Base-by-base conservation (phyloP, 2,113 vertebrate species). In the Dipodomys spectabilis region DNA sequence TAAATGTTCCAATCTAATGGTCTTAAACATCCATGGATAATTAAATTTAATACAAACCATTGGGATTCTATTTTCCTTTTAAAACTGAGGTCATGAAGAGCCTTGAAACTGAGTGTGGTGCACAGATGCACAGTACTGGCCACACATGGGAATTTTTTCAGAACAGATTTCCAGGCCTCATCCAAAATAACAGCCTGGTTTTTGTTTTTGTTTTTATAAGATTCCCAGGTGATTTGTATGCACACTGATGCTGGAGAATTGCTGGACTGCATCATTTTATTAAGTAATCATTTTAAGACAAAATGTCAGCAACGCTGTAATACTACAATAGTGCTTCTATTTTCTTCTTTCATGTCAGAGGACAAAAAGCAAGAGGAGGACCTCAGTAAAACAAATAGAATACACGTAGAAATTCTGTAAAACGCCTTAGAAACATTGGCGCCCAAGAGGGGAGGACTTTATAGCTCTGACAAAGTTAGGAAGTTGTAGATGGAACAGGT, bases 401-500 rank as follows among this genome's bases (percentile, higher is more conserved):
- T 20, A 79, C 81, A 90, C 22, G 86, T 67, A 53, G 71, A 90
- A 95, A 84, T 79, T 65, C 39, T 83, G 11, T 45, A 88, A 93
- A 83, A 78, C 87, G 93, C 68, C 75, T 77, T 0, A 0, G 88
- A 93, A 95, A 95, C 32, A 44, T 7, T 86, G 84, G 84, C 90
- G 77, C 92, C 79, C 90, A 65, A 68, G 88, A 95, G 93, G 90
- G 60, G 83, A 82, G 87, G 94, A 72, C 93, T 97, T 95, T 96
- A 93, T 67, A 94, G 95, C 62, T 92, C 95, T 95, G 94, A 96
- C 95, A 96, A 96, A 96, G 84, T 95, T 94, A 95, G 90, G 82
- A 83, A 94, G 75, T 90, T 83, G 85, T 77, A 80, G 85, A 87
- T 82, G 90, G 92, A 95, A 90, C 84, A 94, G 77, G 96, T 77